phyloP scores from a whole-genome alignment of 2,888 invertebrate genomes.

The Aproaerema taeniolella region DNA sequence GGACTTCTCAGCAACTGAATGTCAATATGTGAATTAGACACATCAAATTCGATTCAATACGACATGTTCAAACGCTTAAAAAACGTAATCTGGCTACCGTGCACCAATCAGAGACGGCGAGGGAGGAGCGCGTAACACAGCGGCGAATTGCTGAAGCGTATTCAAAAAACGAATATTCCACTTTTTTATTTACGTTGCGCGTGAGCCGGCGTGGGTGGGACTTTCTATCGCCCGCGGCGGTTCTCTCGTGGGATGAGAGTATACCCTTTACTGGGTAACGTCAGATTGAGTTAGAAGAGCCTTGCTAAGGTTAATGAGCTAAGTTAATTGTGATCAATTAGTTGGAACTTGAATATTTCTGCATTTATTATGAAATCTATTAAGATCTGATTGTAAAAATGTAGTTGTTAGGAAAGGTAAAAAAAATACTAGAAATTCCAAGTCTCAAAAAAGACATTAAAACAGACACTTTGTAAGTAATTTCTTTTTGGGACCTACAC shows the following conservation, averaged over 20 bases:
- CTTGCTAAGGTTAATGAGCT: background rate
- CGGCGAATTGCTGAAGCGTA: constrained; percentile 47
- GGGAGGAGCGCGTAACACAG: constrained; percentile 69
- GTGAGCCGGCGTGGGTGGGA: constrained; percentile 64
- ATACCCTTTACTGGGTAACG: constrained; percentile 11
- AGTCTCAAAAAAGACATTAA: too few species aligned
- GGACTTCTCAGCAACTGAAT: too few species aligned
- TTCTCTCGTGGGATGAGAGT: constrained; percentile 54
- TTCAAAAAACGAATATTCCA: constrained; percentile 51
- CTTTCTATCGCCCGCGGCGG: constrained; percentile 66
- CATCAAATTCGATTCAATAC: too few species aligned
- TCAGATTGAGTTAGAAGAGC: constrained; percentile 7
- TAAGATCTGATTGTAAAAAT: too few species aligned
- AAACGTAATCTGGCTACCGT: constrained; percentile 53
- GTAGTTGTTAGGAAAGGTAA: too few species aligned
- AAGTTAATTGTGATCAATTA: background rate
- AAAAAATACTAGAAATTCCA: too few species aligned
- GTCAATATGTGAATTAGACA: too few species aligned
- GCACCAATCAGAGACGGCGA: constrained; percentile 54
- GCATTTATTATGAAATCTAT: background rate
- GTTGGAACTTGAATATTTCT: background rate
- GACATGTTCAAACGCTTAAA: constrained; percentile 32
- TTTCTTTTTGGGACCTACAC: too few species aligned
- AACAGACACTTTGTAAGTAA: too few species aligned
- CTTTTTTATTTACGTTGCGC: constrained; percentile 39